Conservation (phyloP, 2,888 invertebrate species). For the Perizoma affinitatum region DNA sequence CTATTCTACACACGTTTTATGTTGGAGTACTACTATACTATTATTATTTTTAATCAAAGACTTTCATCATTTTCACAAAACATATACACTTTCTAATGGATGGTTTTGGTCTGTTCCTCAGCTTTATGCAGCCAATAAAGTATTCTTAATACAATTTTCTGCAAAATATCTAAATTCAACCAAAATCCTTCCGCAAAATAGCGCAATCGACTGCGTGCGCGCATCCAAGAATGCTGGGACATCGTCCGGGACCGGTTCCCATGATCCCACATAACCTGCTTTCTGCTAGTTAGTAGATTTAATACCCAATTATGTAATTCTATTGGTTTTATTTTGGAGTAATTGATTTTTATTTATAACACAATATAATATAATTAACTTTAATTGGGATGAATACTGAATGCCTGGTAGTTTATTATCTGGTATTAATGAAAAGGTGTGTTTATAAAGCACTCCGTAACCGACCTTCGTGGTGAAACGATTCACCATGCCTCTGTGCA, state of each 20-base stretch:
- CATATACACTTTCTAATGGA: too few species aligned
- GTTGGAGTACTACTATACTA: too few species aligned
- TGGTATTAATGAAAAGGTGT: too few species aligned
- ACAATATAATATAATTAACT: background rate
- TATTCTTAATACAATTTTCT: background rate
- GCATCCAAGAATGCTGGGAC: slow-evolving; percentile 75
- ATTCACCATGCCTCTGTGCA: too few species aligned
- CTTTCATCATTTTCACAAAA: too few species aligned
- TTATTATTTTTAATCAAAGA: too few species aligned
- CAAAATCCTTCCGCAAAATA: slow-evolving; percentile 52
- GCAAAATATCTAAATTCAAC: slow-evolving; percentile 38
- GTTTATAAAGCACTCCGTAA: too few species aligned
- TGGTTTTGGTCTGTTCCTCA: too few species aligned
- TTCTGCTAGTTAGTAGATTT: slow-evolving; percentile 33
- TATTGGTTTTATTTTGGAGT: slow-evolving; percentile 22
- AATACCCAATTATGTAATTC: slow-evolving; percentile 30
- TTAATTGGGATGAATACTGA: background rate
- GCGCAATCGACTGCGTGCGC: slow-evolving; percentile 56
- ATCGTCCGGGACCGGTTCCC: slow-evolving; percentile 73
- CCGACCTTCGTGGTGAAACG: too few species aligned
- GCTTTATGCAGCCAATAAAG: too few species aligned
- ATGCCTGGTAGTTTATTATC: too few species aligned
- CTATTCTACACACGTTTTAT: too few species aligned
- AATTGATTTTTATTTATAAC: slow-evolving; percentile 14
- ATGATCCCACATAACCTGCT: slow-evolving; percentile 35